Base-by-base conservation (phyloP, 2,888 invertebrate species). In the Cylloceria caligata region DNA sequence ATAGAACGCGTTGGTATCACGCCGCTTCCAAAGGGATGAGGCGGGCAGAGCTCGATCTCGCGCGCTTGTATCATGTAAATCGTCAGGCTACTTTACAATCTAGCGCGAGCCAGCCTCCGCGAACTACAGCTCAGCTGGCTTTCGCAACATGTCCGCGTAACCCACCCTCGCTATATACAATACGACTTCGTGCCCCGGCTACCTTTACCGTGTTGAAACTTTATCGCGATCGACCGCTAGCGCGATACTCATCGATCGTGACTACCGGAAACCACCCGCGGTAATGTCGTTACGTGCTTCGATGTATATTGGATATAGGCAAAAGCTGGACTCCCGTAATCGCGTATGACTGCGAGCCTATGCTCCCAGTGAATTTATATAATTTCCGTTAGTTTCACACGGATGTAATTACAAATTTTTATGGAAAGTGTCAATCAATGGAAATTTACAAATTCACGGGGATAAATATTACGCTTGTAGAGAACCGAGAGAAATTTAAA, bases 61-160 rank as follows among this genome's bases (percentile, higher is more conserved):
- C 55, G 62, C 49, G 74, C 82, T 82, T 82, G 82, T 82, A 82
- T 75, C 82, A 78, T 82, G 82, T 75, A 79, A 82, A 82, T 71
- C 77, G 68, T 11, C 27, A 68, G 62, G 78, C 75, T 82, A 79
- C 74, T 79, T 79, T 79, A 71, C 74, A 78, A 78, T 79, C 65
- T 67, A 71, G 60, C 52, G 60, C 71, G 67, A 74, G 71, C 75
- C 24, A 27, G 27, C 13, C 27, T 57, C 57, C 19, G 45, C 30
- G 45, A 42, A 21, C 57, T 42, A 27, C 57, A 45, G 57, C 69
- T 21, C 42, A 71, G 16, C 42, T 3, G 60, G 65, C 75, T 81
- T 73, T 77, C 62, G 72, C 62, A 69, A 77, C 73, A 57, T 19
- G 71, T 39, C 45, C 36, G 71, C 65, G 16, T 62, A 62, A 62